These are phyloP conservation scores for Liposcelis brunnea DNA, from an alignment of 2,888 invertebrate genomes.

Conservation along the genomic window DNA sequence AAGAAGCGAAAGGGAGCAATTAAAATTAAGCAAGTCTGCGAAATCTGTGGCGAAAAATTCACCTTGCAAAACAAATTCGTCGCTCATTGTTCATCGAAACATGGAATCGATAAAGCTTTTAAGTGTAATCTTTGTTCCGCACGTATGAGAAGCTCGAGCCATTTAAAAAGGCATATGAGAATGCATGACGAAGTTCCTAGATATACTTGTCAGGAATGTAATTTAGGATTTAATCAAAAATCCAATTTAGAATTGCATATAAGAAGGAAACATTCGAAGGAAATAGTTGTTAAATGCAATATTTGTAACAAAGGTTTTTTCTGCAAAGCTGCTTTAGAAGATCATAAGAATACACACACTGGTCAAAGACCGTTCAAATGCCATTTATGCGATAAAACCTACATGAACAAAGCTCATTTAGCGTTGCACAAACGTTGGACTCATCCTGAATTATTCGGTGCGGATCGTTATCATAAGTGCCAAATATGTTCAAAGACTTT, in stretches of 20 bases:
- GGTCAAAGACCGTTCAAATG: constrained; percentile 21
- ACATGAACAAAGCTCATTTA: constrained; percentile 21
- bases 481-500: background rate
- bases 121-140: no score
- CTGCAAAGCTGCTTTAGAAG: constrained; percentile 27
- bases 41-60: no score
- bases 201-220: background rate
- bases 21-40: no score
- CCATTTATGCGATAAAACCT: constrained; percentile 24
- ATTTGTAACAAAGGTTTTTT: constrained; percentile 20
- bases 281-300: background rate
- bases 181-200: background rate
- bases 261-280: background rate
- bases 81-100: background rate
- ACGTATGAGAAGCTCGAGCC: background rate
- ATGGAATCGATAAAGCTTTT: background rate
- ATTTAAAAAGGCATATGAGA: background rate
- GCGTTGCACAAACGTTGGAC: background rate
- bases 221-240: background rate
- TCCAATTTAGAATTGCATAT: background rate
- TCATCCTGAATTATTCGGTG: background rate
- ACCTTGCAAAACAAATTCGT: no score
- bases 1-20: no score
- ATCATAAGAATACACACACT: constrained; percentile 34
- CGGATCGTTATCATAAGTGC: background rate